A percentile compares a stretch with the other conserved stretches of the same genome.
These are phyloP conservation scores for Solea senegalensis DNA, from an alignment of 2,113 vertebrate species.

Conservation along the genomic window DNA sequence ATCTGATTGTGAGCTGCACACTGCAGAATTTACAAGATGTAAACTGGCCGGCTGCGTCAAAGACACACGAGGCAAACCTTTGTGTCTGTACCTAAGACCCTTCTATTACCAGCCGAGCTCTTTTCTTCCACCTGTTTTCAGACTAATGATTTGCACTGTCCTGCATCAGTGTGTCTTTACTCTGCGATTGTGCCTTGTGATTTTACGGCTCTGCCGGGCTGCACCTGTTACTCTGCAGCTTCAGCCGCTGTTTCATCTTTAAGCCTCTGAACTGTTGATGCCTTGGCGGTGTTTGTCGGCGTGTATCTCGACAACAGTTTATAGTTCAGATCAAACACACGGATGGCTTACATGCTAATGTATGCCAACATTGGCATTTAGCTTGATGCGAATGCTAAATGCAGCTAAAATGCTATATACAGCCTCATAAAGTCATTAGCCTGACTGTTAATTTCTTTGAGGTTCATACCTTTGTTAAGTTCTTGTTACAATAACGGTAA, in stretches of 20 bases:
- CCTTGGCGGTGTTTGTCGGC: not conserved
- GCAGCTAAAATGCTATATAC: no score
- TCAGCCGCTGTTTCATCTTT: conserved; percentile 6
- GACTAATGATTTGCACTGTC: conserved; percentile 41
- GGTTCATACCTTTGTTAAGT: no score
- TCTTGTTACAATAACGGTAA: no score
- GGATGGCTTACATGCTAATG: not conserved
- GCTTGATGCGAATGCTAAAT: not conserved
- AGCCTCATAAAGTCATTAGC: no score
- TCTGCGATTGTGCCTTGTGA: conserved; percentile 25
- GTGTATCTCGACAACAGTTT: not conserved
- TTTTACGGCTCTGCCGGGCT: conserved; percentile 27
- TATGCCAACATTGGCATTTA: not conserved
- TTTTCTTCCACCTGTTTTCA: conserved; percentile 54
- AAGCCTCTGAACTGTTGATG: conserved; percentile 14
- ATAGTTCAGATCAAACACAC: no score
- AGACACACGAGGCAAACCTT: conserved; percentile 47
- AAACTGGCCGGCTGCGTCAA: conserved; percentile 47
- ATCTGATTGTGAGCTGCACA: not conserved
- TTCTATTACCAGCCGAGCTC: conserved; percentile 57
- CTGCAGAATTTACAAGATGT: conserved; percentile 23
- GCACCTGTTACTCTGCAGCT: conserved; percentile 29
- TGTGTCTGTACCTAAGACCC: conserved; percentile 49
- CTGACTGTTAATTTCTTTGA: no score
- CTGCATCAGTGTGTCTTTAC: conserved; percentile 12